Conservation (phyloP, 2,113 vertebrate species). For the Phodopus roborovskii region DNA sequence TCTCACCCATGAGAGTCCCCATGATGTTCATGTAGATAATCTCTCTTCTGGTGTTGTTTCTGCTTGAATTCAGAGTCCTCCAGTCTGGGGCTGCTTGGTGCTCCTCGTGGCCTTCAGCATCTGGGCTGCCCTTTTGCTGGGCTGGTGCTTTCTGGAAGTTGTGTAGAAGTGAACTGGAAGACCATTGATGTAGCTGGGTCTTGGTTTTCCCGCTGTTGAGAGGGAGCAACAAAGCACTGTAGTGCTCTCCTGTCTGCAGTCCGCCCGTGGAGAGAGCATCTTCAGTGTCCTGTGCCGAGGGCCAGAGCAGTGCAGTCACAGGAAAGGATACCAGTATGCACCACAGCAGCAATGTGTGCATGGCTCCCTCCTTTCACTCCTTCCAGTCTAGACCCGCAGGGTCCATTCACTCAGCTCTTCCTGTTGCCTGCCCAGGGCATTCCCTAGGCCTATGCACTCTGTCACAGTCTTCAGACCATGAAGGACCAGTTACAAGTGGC, state of each 20-base stretch:
- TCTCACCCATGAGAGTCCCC: neutral
- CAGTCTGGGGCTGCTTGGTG: no score
- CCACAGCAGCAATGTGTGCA: neutral
- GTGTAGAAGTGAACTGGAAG: neutral
- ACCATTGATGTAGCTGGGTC: fast-evolving
- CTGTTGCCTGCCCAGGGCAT: fast-evolving
- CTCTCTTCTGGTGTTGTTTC: neutral
- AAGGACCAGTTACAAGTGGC: fast-evolving
- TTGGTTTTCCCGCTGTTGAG: neutral
- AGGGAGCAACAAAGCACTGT: neutral
- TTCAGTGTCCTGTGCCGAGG: neutral
- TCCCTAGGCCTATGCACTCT: fast-evolving
- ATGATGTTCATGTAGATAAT: fast-evolving
- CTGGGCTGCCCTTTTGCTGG: neutral
- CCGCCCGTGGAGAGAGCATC: fast-evolving
- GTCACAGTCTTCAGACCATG: fast-evolving
- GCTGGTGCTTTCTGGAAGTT: neutral
- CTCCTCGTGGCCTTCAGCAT: neutral
- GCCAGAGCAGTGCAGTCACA: neutral
- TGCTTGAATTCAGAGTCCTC: neutral
- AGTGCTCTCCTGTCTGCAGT: neutral
- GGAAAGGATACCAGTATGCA: neutral
- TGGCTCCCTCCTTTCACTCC: neutral
- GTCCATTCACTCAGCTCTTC: neutral
- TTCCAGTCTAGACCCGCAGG: neutral